Percentiles rank a stretch among this genome's conserved stretches.
phyloP scores from a whole-genome alignment of 2,797 vertebrate genomes.

The Pantherophis alleghaniensis region DNA sequence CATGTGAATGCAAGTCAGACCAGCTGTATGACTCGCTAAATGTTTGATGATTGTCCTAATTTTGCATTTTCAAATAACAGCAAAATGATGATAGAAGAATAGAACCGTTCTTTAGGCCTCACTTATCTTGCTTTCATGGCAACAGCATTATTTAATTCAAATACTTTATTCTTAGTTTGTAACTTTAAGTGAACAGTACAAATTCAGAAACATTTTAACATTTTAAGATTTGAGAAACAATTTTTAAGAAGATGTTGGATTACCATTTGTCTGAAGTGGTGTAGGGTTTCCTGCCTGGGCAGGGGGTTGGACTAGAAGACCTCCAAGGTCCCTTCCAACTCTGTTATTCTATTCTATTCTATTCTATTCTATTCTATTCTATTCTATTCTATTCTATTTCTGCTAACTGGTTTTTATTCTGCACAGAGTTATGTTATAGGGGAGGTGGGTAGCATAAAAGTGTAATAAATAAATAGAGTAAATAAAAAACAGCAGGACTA shows the following conservation, averaged over 20 bases:
- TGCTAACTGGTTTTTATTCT: not conserved
- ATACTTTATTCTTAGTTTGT: not conserved
- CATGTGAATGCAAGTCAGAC: not conserved
- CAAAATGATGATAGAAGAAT: not conserved
- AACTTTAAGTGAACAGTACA: not conserved
- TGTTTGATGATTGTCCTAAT: not conserved
- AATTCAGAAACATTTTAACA: not conserved
- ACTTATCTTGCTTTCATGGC: not conserved
- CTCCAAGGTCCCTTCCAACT: no score
- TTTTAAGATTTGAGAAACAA: no score
- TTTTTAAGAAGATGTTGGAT: no score
- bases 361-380: no score
- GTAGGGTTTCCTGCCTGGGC: no score
- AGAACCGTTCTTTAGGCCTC: not conserved
- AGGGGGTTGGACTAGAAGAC: no score
- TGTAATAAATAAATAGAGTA: no score
- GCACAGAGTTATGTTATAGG: not conserved
- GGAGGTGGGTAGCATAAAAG: no score
- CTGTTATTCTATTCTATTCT: no score
- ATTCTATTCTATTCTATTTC: no score
- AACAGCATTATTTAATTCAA: not conserved
- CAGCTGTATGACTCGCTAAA: no score
- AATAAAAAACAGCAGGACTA: not conserved
- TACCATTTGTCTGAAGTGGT: no score
- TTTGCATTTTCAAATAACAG: not conserved